These are phyloP conservation scores for Gryllus longicercus DNA, from an alignment of 2,888 invertebrate species.

Conservation along the genomic window DNA sequence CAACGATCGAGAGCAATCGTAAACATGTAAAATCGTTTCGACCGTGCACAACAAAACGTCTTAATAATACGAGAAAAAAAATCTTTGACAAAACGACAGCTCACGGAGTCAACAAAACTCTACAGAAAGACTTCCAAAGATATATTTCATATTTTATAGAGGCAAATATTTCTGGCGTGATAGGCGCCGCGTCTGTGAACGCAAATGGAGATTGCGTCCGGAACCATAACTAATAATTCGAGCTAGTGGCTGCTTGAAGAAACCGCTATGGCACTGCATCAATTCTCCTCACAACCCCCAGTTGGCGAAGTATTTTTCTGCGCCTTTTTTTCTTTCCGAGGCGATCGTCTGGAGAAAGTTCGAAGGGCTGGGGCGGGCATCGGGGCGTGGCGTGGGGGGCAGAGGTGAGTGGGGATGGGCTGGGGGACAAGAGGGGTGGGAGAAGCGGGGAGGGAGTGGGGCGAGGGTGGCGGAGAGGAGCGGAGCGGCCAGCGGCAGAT, in stretches of 20 bases:
- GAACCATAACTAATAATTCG: background rate
- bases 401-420: background rate
- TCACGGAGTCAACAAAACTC: background rate
- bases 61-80: background rate
- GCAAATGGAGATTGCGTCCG: background rate
- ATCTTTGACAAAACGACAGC: background rate
- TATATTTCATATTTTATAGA: conserved; percentile 17
- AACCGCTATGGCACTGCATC: conserved; percentile 17
- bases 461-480: background rate
- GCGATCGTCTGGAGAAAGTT: background rate
- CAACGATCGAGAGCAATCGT: background rate
- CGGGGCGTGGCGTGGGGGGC: background rate
- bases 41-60: background rate
- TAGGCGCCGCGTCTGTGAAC: background rate
- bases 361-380: background rate
- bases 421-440: too few relatives aligned
- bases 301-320: background rate
- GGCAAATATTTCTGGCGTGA: background rate
- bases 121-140: background rate
- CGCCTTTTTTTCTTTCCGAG: background rate
- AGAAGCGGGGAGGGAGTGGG: background rate
- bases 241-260: background rate
- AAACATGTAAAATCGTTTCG: conserved; percentile 5
- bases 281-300: conserved; percentile 2
- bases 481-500: background rate